These are phyloP conservation scores for Caenorhabditis becei DNA, from an alignment of 2,888 invertebrate genomes.

Conservation along the genomic window DNA sequence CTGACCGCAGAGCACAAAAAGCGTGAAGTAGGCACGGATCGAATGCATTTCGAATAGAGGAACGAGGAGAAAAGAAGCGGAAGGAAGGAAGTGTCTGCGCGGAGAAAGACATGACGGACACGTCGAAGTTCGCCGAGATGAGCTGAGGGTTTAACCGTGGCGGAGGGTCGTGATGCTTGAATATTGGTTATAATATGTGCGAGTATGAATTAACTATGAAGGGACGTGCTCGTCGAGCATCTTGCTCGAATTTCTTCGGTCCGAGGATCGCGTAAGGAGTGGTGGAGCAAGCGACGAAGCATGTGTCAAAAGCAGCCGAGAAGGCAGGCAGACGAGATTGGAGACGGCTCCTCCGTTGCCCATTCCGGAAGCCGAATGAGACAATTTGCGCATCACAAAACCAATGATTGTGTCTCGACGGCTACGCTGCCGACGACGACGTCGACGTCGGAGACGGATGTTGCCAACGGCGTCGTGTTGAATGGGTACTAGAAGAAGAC, in stretches of 20 bases:
- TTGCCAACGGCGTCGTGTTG: constrained; percentile 25
- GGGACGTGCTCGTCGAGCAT: constrained; percentile 8
- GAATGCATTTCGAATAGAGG: constrained; percentile 29
- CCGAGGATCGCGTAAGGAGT: not conserved
- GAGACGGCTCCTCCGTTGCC: constrained; percentile 9
- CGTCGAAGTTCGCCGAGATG: constrained; percentile 12
- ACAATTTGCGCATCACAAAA: constrained; percentile 54
- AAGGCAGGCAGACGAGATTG: constrained; percentile 29
- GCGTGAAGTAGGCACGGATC: constrained; percentile 11
- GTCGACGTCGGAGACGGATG: constrained; percentile 18
- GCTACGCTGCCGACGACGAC: not conserved
- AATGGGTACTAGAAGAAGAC: constrained; percentile 20
- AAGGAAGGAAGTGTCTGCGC: constrained; percentile 2
- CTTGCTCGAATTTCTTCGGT: constrained; percentile 9
- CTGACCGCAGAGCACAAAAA: not conserved
- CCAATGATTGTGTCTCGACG: constrained; percentile 36
- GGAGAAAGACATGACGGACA: not conserved
- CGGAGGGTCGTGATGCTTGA: constrained; percentile 15
- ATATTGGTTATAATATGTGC: constrained; percentile 16
- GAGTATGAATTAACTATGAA: constrained; percentile 39
- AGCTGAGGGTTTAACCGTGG: constrained; percentile 20
- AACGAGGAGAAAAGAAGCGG: constrained; percentile 3
- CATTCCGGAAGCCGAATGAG: constrained; percentile 59
- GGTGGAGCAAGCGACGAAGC: not conserved
- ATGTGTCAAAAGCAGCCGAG: constrained; percentile 47